phyloP scores from a whole-genome alignment of 2,888 invertebrate species.

The Sarcophaga carnaria region DNA sequence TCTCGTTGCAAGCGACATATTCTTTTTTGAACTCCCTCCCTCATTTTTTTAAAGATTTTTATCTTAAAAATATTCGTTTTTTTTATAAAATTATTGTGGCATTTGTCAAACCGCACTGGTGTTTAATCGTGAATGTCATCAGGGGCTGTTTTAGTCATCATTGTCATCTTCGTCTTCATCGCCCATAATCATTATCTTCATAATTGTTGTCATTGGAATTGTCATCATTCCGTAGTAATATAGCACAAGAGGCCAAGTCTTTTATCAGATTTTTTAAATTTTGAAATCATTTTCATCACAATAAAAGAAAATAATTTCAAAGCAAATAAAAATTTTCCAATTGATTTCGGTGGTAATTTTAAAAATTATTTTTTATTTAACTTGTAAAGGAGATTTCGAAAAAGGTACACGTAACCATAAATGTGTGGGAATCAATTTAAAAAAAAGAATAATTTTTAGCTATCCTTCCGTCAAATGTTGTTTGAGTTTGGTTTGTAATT shows the following conservation, averaged over 20 bases:
- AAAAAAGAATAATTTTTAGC: no score
- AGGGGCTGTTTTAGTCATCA: constrained; percentile 7
- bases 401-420: not conserved
- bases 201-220: constrained; percentile 37
- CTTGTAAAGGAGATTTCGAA: not conserved
- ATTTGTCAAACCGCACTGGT: constrained; percentile 58
- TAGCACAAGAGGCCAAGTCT: constrained; percentile 16
- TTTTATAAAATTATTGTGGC: constrained; percentile 44
- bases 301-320: not conserved
- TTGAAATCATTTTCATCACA: not conserved
- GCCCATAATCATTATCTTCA: not conserved
- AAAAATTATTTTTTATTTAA: not conserved
- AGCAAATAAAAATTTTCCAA: not conserved
- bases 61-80: constrained; percentile 34
- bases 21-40: not conserved
- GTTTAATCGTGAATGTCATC: not conserved
- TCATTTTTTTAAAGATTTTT: constrained; percentile 50
- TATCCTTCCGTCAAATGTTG: no score
- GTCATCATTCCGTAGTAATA: constrained; percentile 33
- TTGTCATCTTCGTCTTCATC: constrained; percentile 19
- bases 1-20: constrained; percentile 34
- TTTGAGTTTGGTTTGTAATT: no score
- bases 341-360: no score
- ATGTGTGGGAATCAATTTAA: no score
- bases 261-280: constrained; percentile 26